Base-by-base conservation (phyloP, 2,888 invertebrate genomes). In the Mythimna ferrago region DNA sequence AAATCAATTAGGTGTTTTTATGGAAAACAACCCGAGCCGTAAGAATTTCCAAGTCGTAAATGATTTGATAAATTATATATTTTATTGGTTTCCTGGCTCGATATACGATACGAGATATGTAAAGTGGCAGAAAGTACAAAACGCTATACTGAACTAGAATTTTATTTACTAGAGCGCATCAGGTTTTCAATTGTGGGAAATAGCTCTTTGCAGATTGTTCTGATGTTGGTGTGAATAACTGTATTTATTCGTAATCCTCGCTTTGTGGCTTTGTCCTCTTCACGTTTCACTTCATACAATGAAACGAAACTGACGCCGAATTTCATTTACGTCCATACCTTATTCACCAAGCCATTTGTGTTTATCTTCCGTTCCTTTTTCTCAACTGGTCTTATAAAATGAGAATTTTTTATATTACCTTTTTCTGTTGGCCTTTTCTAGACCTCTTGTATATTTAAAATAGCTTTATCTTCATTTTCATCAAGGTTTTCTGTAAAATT, bases 121-220 rank as follows among this genome's bases (percentile, higher is more conserved):
- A 44, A 19, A 54, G 4, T 53, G n/a, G 51, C 19, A 41, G 4
- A n/a, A 44, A n/a, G 38, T 9, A 58, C 26, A 51, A 61, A 67
- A 60, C 16, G 2, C 14, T 32, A 0, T 61, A 48, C 26, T 61
- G 16, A 26, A 56, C 48, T 67, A 67, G 32, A 67, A 48, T 32
- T 35, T 60, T 0, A 62, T 26, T 14, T 69, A 73, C 6, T 41
- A 57, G 74, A 74, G 65, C 67, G 57, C 21, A 83, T 63, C 80
- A 44, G 44, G n/a, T 70, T 66, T 74, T 63, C 66, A 67, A 76
- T 60, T 32, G 72, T 83, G 84, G 69, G 76, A 83, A 83, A 48
- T 41, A 41, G 56, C 41, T 48, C 10, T 51, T 65, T 62, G 65
- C 66, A 58, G 66, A 65, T 14, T 21, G 53, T 68, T 21, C 26